Base-by-base conservation (phyloP, 1,140 invertebrate genomes). In the Aphelinus certus region DNA sequence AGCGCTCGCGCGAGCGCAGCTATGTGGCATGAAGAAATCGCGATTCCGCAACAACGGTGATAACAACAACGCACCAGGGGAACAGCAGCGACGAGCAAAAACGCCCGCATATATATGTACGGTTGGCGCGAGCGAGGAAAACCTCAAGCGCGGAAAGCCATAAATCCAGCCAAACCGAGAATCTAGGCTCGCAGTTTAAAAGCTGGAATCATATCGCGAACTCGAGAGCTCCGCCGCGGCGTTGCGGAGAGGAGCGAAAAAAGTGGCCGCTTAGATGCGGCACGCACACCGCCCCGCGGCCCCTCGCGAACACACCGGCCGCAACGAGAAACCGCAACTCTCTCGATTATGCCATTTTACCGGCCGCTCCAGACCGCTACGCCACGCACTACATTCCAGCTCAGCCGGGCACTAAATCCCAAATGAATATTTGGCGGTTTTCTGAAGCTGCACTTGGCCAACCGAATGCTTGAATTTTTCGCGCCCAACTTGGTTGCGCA, bases 281-380 rank as follows among this genome's bases (percentile, higher is more conserved):
- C 26, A 26, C 26, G n/a, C 42, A 1, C 5, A 60, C 45, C 58
- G 9, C 46, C 47, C 46, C 47, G 60, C 56, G 26, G 53, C 5
- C 26, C 26, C 26, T 26, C 26, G 26, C 26, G 26, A 26, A 26
- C 26, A 26, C 26, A 26, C 26, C 26, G 26, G 26, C 26, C 26
- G 26, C 26, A 26, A 26, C 72, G 58, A 67, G 62, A 73, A 66
- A 4, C 48, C 48, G 51, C 64, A 42, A 67, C 63, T 65, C 43
- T 65, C 63, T 65, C 63, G 63, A 6, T 48, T 48, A 56, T 75
- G 77, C 58, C 73, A 76, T 77, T 76, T 77, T 77, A 76, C 75
- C 76, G 71, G 75, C 74, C 57, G 77, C 62, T 56, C 73, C 58
- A 43, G 67, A 51, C 63, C 7, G 49, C 26, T 26, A 26, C 26